These are phyloP conservation scores for Xenopus laevis DNA, from an alignment of 2,113 vertebrate genomes.

Conservation along the genomic window DNA sequence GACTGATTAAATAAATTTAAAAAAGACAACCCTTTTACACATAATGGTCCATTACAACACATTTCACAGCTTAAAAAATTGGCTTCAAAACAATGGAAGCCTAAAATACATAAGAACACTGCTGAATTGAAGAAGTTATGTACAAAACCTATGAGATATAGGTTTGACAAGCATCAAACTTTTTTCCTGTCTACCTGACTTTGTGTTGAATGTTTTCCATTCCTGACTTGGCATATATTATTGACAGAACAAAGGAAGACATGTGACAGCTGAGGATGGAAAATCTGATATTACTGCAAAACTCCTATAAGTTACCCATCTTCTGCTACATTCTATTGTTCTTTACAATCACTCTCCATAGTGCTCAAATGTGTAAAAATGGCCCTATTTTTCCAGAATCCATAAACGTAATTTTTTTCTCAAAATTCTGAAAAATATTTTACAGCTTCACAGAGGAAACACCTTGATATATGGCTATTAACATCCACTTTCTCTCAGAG, in stretches of 20 bases:
- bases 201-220: constrained; percentile 16
- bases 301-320: constrained; percentile 2
- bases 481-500: no score
- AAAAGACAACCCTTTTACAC: no score
- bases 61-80: no score
- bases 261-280: constrained; percentile 15
- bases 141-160: neutral
- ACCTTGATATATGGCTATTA: no score
- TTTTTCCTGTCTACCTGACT: constrained; percentile 19
- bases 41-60: no score
- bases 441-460: no score
- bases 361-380: neutral
- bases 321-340: neutral
- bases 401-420: no score
- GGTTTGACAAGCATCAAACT: constrained; percentile 24
- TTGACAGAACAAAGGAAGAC: constrained; percentile 33
- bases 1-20: no score
- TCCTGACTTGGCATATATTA: constrained; percentile 29
- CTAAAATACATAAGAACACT: neutral
- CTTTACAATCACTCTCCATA: constrained; percentile 20
- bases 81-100: neutral
- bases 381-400: no score
- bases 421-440: no score
- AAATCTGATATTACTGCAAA: constrained; percentile 20
- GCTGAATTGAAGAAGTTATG: neutral